Percentiles rank a stretch among this genome's conserved stretches.
phyloP scores from a whole-genome alignment of 2,888 invertebrate genomes.

The Mimumesa dahlbomi region DNA sequence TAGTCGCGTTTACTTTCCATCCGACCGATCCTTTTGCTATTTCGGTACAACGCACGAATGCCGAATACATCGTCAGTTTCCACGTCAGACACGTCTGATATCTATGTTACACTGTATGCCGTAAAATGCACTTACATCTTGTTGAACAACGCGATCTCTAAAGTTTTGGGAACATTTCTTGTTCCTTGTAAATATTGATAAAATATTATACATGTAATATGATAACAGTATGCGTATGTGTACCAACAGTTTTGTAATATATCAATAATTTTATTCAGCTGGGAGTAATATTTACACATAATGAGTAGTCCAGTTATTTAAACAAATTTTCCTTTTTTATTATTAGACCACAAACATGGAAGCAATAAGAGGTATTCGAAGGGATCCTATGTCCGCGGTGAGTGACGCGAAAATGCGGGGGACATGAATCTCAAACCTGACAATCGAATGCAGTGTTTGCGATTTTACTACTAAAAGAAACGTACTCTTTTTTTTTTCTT shows the following conservation, averaged over 20 bases:
- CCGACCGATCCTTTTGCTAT: slow-evolving; percentile 98
- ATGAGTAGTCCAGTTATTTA: no score
- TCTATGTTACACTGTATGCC: neutral
- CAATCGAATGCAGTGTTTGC: no score
- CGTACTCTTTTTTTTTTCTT: no score
- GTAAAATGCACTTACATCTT: neutral
- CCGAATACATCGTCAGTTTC: slow-evolving; percentile 97
- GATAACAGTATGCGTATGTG: neutral
- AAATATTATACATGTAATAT: no score
- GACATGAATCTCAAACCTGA: no score
- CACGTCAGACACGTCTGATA: slow-evolving; percentile 87
- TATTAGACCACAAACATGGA: no score
- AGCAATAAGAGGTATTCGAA: no score
- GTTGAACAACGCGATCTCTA: neutral
- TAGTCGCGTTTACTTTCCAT: slow-evolving; percentile 97
- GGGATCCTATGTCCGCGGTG: no score
- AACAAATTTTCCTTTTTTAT: no score
- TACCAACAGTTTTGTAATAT: neutral
- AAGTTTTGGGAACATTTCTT: neutral
- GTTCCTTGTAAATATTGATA: slow-evolving; percentile 1
- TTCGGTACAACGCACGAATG: slow-evolving; percentile 95
- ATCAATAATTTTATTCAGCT: neutral
- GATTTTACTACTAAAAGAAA: no score
- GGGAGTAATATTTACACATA: no score
- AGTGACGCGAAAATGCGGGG: no score